Conservation (phyloP, 1,140 invertebrate species). For the Drosophila seguyi region DNA sequence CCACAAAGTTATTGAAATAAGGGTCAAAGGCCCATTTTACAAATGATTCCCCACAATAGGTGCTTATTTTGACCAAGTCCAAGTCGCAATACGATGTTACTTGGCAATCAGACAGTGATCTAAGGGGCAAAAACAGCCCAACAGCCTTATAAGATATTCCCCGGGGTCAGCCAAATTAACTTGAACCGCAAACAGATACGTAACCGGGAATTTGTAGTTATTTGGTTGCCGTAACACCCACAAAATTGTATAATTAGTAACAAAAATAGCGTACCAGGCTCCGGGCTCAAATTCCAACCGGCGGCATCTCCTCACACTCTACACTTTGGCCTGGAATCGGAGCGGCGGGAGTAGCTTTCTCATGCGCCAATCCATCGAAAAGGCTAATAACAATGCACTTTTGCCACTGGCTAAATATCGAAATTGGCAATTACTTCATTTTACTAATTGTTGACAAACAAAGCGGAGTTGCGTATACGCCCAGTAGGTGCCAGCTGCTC, state of each 20-base stretch:
- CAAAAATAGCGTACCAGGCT: neutral
- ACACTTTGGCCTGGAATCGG: conserved; percentile 40
- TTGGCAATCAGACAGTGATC: conserved; percentile 6
- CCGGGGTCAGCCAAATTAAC: conserved; percentile 5
- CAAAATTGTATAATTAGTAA: conserved; percentile 2
- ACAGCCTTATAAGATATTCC: neutral
- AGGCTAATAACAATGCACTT: conserved; percentile 55
- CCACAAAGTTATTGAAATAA: neutral
- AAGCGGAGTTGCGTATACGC: conserved; percentile 28
- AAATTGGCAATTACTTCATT: conserved; percentile 75
- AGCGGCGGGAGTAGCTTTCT: conserved; percentile 20
- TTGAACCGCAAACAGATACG: conserved; percentile 5
- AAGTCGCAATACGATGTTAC: conserved; percentile 8
- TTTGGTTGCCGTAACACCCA: conserved; percentile 1
- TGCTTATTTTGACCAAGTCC: conserved; percentile 1
- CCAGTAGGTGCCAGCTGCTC: conserved; percentile 26
- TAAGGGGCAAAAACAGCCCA: conserved; percentile 9
- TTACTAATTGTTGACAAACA: conserved; percentile 73
- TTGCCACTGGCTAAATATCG: conserved; percentile 58
- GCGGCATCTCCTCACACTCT: neutral
- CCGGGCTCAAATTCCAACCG: conserved; percentile 5
- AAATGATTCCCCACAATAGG: neutral
- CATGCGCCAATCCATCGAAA: conserved; percentile 26
- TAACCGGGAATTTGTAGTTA: neutral
- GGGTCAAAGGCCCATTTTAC: neutral